Evolutionary conservation across 2,888 invertebrate genomes (phyloP), one percentile per base, ranked within the genome.

Genomic region (Eristalis pertinax): DNA sequence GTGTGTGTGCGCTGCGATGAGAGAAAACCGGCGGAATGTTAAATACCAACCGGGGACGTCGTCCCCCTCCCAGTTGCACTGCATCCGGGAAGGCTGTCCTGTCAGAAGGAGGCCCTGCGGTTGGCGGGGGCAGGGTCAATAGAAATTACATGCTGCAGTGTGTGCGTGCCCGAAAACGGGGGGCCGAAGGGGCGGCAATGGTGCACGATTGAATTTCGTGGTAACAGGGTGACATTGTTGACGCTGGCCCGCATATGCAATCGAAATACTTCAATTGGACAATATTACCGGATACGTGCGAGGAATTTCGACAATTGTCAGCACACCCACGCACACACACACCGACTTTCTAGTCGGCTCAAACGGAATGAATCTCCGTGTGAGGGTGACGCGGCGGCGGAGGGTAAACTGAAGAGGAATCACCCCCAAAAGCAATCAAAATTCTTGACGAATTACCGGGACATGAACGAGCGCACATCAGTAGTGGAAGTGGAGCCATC

Each of bases 361-460:
- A 43, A 43, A 43, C 15, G 43, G 43, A 43, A 43, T n/a, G 43
- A 7, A 43, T 43, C 43, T 43, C 43, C n/a, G 43, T 43, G 32
- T 10, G 32, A 5, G 5, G 10, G 32, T 5, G 32, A 7, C 32
- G n/a, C n/a, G 7, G 50, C 15, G 32, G 43, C 4, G 13, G 32
- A 24, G 29, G 19, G 29, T 19, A 50, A 32, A 50, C 19, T 50
- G 24, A 24, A 58, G 63, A 65, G 75, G 75, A 68, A 68, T 81
- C 81, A 29, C 69, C 70, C 26, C 84, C 50, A 38, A 84, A 84
- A 84, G 88, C 84, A 88, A 88, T 88, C 88, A 84, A 88, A 88
- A 88, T 88, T 88, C 84, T 88, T 88, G 88, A 88, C 88, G 84
- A 88, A 88, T 84, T 88, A 88, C 80, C 70, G 67, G 72, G 32